Base-by-base conservation (phyloP, 2,797 vertebrate species). In the Poecile montanus region DNA sequence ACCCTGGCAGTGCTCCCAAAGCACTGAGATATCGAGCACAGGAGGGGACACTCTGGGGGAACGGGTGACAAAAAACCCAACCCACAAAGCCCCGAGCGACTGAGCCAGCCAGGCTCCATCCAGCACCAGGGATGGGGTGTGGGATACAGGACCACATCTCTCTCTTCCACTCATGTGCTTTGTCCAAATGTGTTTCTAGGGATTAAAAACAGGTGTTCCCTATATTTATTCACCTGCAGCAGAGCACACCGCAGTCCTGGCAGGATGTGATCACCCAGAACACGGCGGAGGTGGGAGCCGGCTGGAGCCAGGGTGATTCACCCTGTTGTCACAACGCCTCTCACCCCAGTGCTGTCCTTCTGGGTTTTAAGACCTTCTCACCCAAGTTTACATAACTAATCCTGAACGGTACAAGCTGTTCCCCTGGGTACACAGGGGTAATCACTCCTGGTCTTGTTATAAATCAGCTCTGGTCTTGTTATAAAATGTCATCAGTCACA, bases 351-450 rank as follows among this genome's bases (percentile, higher is more conserved):
- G n/a, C 45, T 54, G 30, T 88, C 84, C 81, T 76, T 23, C 61
- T 27, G 42, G 12, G n/a, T 60, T 95, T 93, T 94, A 95, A 96
- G 89, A 94, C 76, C 85, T 95, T 92, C 94, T 96, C 89, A 70
- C 76, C 56, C 87, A 67, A 70, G 95, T 94, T 96, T 93, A 93
- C 91, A 86, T 48, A 92, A 95, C 0, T 70, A 77, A 74, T 44
- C 88, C 88, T 56, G 78, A 73, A 79, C 7, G 21, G 93, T 91
- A 95, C 96, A 91, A 29, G 51, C 38, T 90, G 95, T 94, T 94
- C 94, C 76, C 40, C 71, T 8, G 10, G 57, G 36, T 58, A 75
- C 76, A 45, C 73, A 3, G 1, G 3, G 32, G 76, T 30, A 78
- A 95, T 84, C 88, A 57, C 10, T 70, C 73, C 57, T 6, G 3